A percentile compares a stretch with the other conserved stretches of the same genome.
These are phyloP conservation scores for Channa argus DNA, from an alignment of 2,113 vertebrate species.

Conservation along the genomic window DNA sequence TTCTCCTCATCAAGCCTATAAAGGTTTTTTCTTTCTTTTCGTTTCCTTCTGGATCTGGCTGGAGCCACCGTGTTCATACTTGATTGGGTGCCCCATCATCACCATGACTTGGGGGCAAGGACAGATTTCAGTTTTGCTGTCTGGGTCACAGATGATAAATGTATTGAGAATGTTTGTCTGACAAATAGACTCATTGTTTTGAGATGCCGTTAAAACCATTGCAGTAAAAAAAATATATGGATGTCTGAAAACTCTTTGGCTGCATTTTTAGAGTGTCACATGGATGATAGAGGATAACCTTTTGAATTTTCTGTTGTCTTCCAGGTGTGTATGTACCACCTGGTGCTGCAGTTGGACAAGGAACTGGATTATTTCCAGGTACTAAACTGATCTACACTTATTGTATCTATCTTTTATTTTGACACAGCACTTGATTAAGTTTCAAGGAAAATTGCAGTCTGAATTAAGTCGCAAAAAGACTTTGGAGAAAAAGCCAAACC, in stretches of 20 bases:
- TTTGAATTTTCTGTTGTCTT: slow-evolving; percentile 46
- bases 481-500: too few species aligned
- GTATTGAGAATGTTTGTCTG: slow-evolving; percentile 43
- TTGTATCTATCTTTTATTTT: too few species aligned
- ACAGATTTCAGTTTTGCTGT: slow-evolving; percentile 34
- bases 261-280: neutral
- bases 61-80: slow-evolving; percentile 33
- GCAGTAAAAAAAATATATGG: slow-evolving; percentile 6
- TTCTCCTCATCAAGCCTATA: slow-evolving; percentile 49
- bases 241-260: slow-evolving; percentile 4
- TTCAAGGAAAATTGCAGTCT: too few species aligned
- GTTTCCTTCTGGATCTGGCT: slow-evolving; percentile 22
- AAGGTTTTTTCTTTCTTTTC: slow-evolving; percentile 4
- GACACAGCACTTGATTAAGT: too few species aligned
- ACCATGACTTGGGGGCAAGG: slow-evolving; percentile 35
- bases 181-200: slow-evolving; percentile 52
- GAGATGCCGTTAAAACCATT: slow-evolving; percentile 29
- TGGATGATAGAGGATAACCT: slow-evolving; percentile 2
- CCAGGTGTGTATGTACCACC: slow-evolving; percentile 82
- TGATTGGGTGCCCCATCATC: slow-evolving; percentile 25
- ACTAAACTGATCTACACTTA: slow-evolving; percentile 19
- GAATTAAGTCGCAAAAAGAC: too few species aligned
- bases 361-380: slow-evolving; percentile 81
- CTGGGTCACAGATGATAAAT: slow-evolving; percentile 57
- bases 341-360: slow-evolving; percentile 61